A percentile compares a stretch with the other conserved stretches of the same genome.
These are phyloP conservation scores for Teinopalpus imperialis DNA, from an alignment of 2,888 invertebrate species.

Conservation along the genomic window DNA sequence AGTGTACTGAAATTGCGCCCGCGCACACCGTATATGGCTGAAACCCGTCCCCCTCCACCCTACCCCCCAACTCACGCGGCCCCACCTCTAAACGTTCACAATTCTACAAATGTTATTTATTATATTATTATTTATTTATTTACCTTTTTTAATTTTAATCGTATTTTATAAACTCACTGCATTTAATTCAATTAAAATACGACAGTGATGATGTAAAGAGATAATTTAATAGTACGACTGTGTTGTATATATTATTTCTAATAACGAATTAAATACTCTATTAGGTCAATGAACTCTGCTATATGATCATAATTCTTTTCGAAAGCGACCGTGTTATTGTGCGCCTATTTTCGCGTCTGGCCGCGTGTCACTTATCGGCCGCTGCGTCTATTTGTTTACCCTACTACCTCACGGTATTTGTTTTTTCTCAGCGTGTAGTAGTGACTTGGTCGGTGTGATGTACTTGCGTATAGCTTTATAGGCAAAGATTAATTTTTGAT, in stretches of 20 bases:
- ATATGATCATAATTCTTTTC: slow-evolving; percentile 11
- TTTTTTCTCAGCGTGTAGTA: slow-evolving; percentile 56
- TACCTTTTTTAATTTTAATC: too few species aligned
- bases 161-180: too few species aligned
- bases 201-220: too few species aligned
- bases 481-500: neutral
- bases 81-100: slow-evolving; percentile 56
- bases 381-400: slow-evolving; percentile 58
- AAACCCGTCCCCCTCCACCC: slow-evolving; percentile 45
- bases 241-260: too few species aligned
- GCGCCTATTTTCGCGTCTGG: slow-evolving; percentile 38
- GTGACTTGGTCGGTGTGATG: slow-evolving; percentile 46
- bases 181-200: too few species aligned
- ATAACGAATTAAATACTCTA: too few species aligned
- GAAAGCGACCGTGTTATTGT: slow-evolving; percentile 26
- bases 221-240: too few species aligned
- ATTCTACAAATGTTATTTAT: slow-evolving; percentile 62
- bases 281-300: slow-evolving; percentile 13
- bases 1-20: slow-evolving; percentile 52
- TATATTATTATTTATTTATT: too few species aligned
- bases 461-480: slow-evolving; percentile 24
- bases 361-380: slow-evolving; percentile 30
- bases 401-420: slow-evolving; percentile 58
- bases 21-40: slow-evolving; percentile 68
- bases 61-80: slow-evolving; percentile 51